phyloP scores from a whole-genome alignment of 2,888 invertebrate species.

The Ichneumon xanthorius region DNA sequence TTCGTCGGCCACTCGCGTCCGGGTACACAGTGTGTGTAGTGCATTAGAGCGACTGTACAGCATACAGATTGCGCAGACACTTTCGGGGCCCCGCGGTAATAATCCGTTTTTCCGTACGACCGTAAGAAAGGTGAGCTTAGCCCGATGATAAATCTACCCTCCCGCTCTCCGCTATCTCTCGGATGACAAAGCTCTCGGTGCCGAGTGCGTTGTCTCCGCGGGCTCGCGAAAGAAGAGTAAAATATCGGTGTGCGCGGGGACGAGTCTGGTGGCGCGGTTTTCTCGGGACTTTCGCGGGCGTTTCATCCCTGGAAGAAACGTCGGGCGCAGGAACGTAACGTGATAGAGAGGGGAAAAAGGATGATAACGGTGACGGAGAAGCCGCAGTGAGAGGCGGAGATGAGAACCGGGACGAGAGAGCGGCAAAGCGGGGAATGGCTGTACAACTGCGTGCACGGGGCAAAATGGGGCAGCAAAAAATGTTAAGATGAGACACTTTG shows the following conservation, averaged over 20 bases:
- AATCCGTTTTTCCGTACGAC: slow-evolving; percentile 52
- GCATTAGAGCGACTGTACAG: slow-evolving; percentile 23
- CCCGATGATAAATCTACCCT: slow-evolving; percentile 56
- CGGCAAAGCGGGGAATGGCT: background rate
- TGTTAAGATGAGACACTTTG: too few relatives aligned
- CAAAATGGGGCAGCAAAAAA: background rate
- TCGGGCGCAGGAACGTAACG: slow-evolving; percentile 32
- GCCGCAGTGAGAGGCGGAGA: slow-evolving; percentile 36
- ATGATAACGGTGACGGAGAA: slow-evolving; percentile 43
- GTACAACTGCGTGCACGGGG: background rate
- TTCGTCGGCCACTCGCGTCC: slow-evolving; percentile 16
- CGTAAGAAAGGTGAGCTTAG: slow-evolving; percentile 56
- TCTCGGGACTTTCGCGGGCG: background rate
- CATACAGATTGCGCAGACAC: slow-evolving; percentile 27
- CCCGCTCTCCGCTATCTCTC: slow-evolving; percentile 66
- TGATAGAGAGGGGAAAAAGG: slow-evolving; percentile 38
- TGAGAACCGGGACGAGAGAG: background rate
- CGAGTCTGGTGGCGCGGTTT: background rate
- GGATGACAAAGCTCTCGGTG: slow-evolving; percentile 76
- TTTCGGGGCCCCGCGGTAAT: slow-evolving; percentile 34
- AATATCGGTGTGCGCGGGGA: slow-evolving; percentile 19
- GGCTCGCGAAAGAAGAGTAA: slow-evolving; percentile 48
- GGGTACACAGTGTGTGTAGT: background rate
- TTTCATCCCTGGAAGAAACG: slow-evolving; percentile 32
- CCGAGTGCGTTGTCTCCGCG: slow-evolving; percentile 65